Evolutionary conservation across 2,888 invertebrate genomes (phyloP).

Genomic region (Ochlodes sylvanus): DNA sequence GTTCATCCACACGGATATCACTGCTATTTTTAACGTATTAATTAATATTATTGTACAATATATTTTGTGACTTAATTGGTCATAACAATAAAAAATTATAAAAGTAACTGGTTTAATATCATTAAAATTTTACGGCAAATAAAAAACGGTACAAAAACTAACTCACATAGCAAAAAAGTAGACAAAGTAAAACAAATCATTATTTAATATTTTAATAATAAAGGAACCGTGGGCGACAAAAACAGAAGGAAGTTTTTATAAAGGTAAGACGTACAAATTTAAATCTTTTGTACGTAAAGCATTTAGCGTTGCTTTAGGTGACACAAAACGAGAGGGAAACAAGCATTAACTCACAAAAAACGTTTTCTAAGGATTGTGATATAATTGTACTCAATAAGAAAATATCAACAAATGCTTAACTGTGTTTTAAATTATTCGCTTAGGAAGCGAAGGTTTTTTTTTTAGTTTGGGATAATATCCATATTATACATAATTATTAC

Average conservation of each 20-base stretch:
- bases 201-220: conserved; percentile 8
- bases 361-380: conserved; percentile 13
- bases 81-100: too few species aligned
- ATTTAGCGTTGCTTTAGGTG: conserved; percentile 23
- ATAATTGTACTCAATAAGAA: conserved; percentile 15
- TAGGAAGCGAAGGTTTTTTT: neutral
- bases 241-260: conserved; percentile 13
- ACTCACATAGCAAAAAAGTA: neutral
- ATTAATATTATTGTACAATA: too few species aligned
- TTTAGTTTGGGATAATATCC: too few species aligned
- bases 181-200: neutral
- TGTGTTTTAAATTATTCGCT: neutral
- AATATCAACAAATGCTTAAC: conserved; percentile 17
- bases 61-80: too few species aligned
- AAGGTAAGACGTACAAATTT: conserved; percentile 20
- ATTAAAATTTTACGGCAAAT: too few species aligned
- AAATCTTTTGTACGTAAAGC: conserved; percentile 18
- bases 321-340: conserved; percentile 11
- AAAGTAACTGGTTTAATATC: too few species aligned
- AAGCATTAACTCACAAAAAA: conserved; percentile 22
- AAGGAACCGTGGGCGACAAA: neutral
- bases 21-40: too few species aligned
- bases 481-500: too few species aligned
- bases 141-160: too few species aligned
- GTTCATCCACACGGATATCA: too few species aligned